Conservation (phyloP, 2,797 vertebrate genomes). For the Ambastaia sidthimunki region DNA sequence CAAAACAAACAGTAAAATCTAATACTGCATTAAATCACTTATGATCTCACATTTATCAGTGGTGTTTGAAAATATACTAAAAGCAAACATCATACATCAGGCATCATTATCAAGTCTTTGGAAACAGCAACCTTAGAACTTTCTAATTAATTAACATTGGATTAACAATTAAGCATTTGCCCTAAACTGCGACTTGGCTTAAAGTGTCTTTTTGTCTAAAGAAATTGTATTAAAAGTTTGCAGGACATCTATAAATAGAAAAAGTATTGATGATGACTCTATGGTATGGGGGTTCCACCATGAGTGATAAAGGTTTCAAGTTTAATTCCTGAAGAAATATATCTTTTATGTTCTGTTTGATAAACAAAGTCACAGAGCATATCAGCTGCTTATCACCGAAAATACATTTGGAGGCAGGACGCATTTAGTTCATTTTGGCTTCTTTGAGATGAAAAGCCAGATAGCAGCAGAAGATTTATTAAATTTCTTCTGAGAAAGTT, state of each 20-base stretch:
- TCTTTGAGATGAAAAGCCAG: neutral
- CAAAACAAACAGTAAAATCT: neutral
- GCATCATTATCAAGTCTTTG: too few species aligned
- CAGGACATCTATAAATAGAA: neutral
- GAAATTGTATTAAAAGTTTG: neutral
- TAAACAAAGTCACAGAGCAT: neutral
- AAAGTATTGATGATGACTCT: neutral
- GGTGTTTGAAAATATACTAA: too few species aligned
- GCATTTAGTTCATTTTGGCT: neutral
- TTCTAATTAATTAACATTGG: too few species aligned
- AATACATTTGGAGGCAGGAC: neutral
- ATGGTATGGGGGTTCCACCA: neutral
- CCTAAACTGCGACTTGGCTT: neutral
- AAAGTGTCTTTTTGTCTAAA: neutral
- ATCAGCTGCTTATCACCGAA: neutral
- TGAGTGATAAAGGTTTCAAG: too few species aligned
- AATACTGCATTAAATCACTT: neutral
- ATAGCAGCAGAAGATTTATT: neutral
- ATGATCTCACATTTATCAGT: too few species aligned
- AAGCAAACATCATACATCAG: too few species aligned
- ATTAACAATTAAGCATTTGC: too few species aligned
- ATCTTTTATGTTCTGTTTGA: neutral
- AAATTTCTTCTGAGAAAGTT: neutral
- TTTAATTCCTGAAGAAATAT: neutral
- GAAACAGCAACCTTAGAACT: too few species aligned